Percentiles rank a stretch among this genome's conserved stretches.
These are phyloP conservation scores for Paragorgia papillata DNA, from an alignment of 92 coral and sea anemone species.

Conservation along the genomic window DNA sequence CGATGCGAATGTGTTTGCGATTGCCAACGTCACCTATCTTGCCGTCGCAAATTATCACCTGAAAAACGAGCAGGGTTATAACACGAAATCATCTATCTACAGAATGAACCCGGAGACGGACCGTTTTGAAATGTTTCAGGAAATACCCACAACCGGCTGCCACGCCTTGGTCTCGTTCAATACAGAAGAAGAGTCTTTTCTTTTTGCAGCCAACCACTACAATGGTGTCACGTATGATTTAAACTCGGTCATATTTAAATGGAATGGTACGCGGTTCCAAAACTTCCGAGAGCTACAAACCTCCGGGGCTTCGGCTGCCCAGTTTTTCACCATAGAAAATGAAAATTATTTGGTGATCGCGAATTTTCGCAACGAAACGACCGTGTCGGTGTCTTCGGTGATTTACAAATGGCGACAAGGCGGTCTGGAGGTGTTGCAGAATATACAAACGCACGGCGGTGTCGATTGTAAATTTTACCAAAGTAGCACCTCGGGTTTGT, in stretches of 20 bases:
- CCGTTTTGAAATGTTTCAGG: constrained; percentile 34
- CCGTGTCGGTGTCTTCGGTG: constrained; percentile 21
- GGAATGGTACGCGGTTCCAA: constrained; percentile 28
- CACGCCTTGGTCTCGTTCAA: constrained; percentile 20
- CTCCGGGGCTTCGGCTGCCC: constrained; percentile 11
- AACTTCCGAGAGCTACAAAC: constrained; percentile 1
- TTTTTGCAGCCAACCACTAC: constrained; percentile 22
- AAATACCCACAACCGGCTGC: constrained; percentile 47
- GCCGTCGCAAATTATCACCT: constrained; percentile 47
- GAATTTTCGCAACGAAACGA: constrained; percentile 21
- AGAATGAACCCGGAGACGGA: constrained; percentile 21
- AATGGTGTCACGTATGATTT: neutral
- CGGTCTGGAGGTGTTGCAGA: neutral
- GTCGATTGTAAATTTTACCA: constrained; percentile 26
- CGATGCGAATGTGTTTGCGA: constrained; percentile 32
- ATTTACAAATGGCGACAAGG: constrained; percentile 35
- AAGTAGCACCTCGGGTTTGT: neutral
- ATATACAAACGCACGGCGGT: constrained; percentile 25
- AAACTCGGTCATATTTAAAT: constrained; percentile 14
- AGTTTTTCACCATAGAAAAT: constrained; percentile 31
- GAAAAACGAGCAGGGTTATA: constrained; percentile 14
- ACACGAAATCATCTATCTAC: constrained; percentile 35
- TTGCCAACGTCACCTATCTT: constrained; percentile 27
- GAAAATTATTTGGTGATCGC: constrained; percentile 31
- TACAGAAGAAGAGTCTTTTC: constrained; percentile 5